These are phyloP conservation scores for Barnardius zonarius DNA, from an alignment of 2,113 vertebrate species.

Conservation along the genomic window DNA sequence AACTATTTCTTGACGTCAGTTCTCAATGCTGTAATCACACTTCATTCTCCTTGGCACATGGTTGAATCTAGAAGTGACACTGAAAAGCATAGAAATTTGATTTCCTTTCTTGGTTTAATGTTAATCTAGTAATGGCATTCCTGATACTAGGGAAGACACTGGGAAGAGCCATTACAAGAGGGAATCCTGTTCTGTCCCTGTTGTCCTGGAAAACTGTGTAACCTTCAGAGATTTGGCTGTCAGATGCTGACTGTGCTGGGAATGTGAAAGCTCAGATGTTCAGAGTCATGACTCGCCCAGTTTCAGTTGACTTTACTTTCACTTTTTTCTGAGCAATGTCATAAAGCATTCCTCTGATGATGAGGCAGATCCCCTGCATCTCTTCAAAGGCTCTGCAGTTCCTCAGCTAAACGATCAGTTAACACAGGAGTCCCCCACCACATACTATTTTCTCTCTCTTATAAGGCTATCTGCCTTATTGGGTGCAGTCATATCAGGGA, in stretches of 20 bases:
- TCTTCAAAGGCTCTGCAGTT: not conserved
- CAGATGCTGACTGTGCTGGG: not conserved
- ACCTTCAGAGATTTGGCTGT: not conserved
- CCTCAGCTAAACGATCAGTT: not conserved
- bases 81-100: not conserved
- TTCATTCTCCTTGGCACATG: not conserved
- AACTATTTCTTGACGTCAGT: not conserved
- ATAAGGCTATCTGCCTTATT: not conserved
- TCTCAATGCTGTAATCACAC: not conserved
- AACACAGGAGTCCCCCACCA: not conserved
- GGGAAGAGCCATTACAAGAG: not conserved
- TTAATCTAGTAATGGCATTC: not conserved
- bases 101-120: not conserved
- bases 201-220: not conserved
- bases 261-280: constrained; percentile 23
- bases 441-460: not conserved
- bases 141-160: not conserved
- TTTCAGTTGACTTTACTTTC: not conserved
- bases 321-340: not conserved
- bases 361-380: not conserved
- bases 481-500: not conserved
- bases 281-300: not conserved
- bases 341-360: not conserved
- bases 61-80: not conserved
- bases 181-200: not conserved